A percentile compares a stretch with the other conserved stretches of the same genome.
These are phyloP conservation scores for Phasianus colchicus DNA, from an alignment of 2,113 vertebrate genomes.

Conservation along the genomic window DNA sequence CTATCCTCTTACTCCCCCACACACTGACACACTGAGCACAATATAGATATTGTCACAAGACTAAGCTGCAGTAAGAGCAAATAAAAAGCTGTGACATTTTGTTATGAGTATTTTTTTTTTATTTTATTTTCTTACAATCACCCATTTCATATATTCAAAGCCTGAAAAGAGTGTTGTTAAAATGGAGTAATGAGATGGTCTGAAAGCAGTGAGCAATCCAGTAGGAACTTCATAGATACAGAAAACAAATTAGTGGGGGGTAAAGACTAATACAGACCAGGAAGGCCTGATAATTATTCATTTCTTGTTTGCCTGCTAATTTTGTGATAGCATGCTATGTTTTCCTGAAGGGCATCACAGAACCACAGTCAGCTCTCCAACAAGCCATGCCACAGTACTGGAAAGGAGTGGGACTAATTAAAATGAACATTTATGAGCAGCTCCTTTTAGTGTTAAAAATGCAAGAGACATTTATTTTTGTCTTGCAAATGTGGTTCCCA, in stretches of 20 bases:
- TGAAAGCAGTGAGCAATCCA: not conserved
- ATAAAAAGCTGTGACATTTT: not conserved
- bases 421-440: not conserved
- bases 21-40: not conserved
- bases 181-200: not conserved
- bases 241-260: not conserved
- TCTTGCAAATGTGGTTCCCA: not conserved
- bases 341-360: not conserved
- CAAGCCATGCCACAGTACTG: not conserved
- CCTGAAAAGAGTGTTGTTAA: not conserved
- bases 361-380: not conserved
- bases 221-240: not conserved
- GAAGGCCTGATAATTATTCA: not conserved
- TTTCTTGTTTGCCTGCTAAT: not conserved
- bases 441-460: not conserved
- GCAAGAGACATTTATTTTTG: not conserved
- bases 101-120: not conserved
- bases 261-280: not conserved
- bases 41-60: not conserved
- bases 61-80: not conserved
- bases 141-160: not conserved
- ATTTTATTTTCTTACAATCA: not conserved
- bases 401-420: not conserved
- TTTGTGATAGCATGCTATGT: not conserved
- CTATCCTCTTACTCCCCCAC: not conserved